Evolutionary conservation across 2,888 invertebrate genomes (phyloP).

Genomic region (Drosophila planitibia): DNA sequence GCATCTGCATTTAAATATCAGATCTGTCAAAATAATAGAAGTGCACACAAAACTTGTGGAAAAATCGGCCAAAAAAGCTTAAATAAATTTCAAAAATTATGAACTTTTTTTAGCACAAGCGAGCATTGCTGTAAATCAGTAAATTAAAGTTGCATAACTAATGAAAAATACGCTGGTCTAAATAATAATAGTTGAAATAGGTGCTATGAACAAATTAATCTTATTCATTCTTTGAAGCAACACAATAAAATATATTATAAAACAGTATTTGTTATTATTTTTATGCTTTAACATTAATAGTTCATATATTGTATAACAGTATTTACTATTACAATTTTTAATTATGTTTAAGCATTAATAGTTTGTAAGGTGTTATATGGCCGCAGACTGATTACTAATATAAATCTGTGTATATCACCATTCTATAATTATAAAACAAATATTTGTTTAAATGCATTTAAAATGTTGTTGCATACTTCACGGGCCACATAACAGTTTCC

Average conservation of each 20-base stretch:
- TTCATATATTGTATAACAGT: neutral
- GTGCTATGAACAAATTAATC: neutral
- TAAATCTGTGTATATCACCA: neutral
- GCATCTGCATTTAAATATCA: neutral
- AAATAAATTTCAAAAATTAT: neutral
- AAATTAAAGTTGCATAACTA: neutral
- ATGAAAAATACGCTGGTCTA: neutral
- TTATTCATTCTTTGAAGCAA: neutral
- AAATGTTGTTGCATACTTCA: constrained; percentile 32
- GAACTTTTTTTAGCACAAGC: neutral
- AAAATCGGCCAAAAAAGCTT: constrained; percentile 12
- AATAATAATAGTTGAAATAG: neutral
- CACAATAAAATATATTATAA: neutral
- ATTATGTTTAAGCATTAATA: neutral
- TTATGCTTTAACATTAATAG: neutral
- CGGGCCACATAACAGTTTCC: neutral
- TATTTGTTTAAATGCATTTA: neutral
- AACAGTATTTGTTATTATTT: neutral
- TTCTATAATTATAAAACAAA: neutral
- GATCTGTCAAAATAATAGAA: neutral
- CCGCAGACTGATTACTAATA: neutral
- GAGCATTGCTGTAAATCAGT: neutral
- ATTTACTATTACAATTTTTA: neutral
- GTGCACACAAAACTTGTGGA: neutral
- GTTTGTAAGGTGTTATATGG: neutral